A percentile compares a stretch with the other conserved stretches of the same genome.
Evolutionary conservation across 2,888 invertebrate genomes (phyloP).

Genomic region (Synanthedon myopaeformis): DNA sequence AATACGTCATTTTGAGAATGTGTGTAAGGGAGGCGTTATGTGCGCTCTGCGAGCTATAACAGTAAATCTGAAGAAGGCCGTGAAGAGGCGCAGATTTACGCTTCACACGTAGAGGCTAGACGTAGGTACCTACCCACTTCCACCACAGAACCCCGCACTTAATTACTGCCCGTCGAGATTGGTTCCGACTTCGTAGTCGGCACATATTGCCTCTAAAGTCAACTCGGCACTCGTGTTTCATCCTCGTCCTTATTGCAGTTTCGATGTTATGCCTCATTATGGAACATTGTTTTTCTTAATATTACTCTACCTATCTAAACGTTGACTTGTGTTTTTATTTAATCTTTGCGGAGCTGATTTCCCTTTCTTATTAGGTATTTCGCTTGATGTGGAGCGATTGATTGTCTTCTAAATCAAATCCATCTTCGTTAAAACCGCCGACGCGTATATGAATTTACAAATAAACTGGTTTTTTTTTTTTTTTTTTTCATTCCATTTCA

Average conservation of each 20-base stretch:
- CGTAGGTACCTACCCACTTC: slow-evolving; percentile 12
- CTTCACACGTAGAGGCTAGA: slow-evolving; percentile 17
- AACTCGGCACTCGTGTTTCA: slow-evolving; percentile 1
- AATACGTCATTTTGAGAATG: slow-evolving; percentile 7
- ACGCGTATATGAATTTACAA: too few relatives aligned
- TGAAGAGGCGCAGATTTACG: slow-evolving; percentile 51
- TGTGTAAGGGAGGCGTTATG: slow-evolving; percentile 25
- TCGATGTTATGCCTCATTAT: background rate
- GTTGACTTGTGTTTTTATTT: too few relatives aligned
- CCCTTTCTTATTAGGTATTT: too few relatives aligned
- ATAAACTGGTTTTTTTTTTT: too few relatives aligned
- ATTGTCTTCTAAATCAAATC: too few relatives aligned
- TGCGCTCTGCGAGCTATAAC: slow-evolving; percentile 49
- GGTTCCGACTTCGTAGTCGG: slow-evolving; percentile 29
- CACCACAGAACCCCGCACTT: slow-evolving; percentile 31
- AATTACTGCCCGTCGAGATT: slow-evolving; percentile 58
- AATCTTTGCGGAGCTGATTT: too few relatives aligned
- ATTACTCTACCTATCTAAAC: too few relatives aligned
- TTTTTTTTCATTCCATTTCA: too few relatives aligned
- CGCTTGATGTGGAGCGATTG: too few relatives aligned
- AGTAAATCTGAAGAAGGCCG: slow-evolving; percentile 47
- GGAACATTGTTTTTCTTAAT: too few relatives aligned
- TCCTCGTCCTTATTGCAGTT: background rate
- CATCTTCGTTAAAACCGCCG: too few relatives aligned
- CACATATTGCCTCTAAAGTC: slow-evolving; percentile 23